These are phyloP conservation scores for Melipona beecheii DNA, from an alignment of 2,888 invertebrate genomes.

Conservation along the genomic window DNA sequence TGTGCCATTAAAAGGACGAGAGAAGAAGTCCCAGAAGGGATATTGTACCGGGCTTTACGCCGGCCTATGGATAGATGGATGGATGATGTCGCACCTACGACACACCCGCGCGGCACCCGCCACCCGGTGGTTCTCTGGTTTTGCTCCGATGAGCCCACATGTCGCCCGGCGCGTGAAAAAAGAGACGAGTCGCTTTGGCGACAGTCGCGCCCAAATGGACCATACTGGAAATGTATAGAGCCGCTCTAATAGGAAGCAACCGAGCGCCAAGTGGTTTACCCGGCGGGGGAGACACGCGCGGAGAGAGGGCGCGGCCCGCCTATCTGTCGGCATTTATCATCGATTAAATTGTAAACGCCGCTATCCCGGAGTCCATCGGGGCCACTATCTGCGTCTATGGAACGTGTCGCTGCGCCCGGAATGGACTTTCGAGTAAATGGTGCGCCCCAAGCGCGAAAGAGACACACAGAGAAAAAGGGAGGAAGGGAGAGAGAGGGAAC, in stretches of 20 bases:
- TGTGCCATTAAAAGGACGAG: slow-evolving; percentile 80
- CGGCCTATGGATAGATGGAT: slow-evolving; percentile 75
- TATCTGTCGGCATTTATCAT: slow-evolving; percentile 81
- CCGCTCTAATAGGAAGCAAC: slow-evolving; percentile 78
- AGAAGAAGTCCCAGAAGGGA: slow-evolving; percentile 82
- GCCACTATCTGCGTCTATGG: slow-evolving; percentile 18
- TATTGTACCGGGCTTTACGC: slow-evolving; percentile 75
- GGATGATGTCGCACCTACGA: slow-evolving; percentile 76
- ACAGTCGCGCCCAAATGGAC: slow-evolving; percentile 80
- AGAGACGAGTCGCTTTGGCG: slow-evolving; percentile 54
- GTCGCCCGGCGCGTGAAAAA: slow-evolving; percentile 69
- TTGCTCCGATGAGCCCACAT: slow-evolving; percentile 83
- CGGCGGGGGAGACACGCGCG: slow-evolving; percentile 66
- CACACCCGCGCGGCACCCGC: slow-evolving; percentile 69
- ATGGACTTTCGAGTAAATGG: slow-evolving; percentile 43
- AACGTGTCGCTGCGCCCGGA: slow-evolving; percentile 7
- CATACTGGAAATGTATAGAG: slow-evolving; percentile 73
- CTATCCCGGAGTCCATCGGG: slow-evolving; percentile 25
- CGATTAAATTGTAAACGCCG: slow-evolving; percentile 73
- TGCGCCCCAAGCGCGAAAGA: not conserved
- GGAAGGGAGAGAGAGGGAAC: not conserved
- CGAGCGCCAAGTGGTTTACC: slow-evolving; percentile 78
- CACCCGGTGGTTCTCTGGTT: slow-evolving; percentile 67
- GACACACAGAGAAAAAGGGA: not conserved
- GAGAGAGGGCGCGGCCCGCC: slow-evolving; percentile 60